Evolutionary conservation across 2,888 invertebrate genomes (phyloP), one percentile per base, ranked within the genome.

Genomic region (Eilema sororculum): DNA sequence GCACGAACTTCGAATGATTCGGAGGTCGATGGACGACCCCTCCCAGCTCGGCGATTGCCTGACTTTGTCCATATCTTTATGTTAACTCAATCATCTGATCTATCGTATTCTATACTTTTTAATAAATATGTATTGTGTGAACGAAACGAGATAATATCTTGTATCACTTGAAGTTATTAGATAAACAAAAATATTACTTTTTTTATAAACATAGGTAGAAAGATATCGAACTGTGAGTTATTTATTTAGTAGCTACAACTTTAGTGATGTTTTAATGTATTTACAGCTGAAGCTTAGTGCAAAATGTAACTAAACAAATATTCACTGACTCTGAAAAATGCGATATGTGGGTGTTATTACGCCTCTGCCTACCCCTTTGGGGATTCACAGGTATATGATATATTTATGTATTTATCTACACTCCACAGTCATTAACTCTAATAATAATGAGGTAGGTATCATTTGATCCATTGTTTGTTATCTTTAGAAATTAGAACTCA

Each of bases 1-100:
- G 80, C 85, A 83, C 84, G 81, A 66, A 66, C 24, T 66, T 58
- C 24, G 8, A 83, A 81, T 81, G 81, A 85, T 89, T 88, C 84
- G 85, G 89, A 88, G 89, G 87, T 90, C 89, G 86, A 85, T 86
- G 90, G 75, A 81, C 87, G 86, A 85, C 82, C 83, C 82, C 82
- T 82, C 80, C 74, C 78, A 80, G 78, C 81, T 76, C 80, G 63
- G 37, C 69, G 83, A 81, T 81, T 79, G 69, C 71, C 81, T 68
- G 71, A 68, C 77, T 78, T 75, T 78, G 81, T 75, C 78, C 81
- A 80, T 79, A 78, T 74, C 72, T 74, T 77, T 75, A 64, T 68
- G 72, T 75, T 67, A 65, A 67, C 66, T 72, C 71, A 68, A 78
- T 74, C 65, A 72, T 67, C 37, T 13, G 12, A 28, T 41, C 41